Evolutionary conservation across 2,797 vertebrate species (phyloP), one percentile per base, ranked within the genome.

Genomic region (Rhinatrema bivittatum): DNA sequence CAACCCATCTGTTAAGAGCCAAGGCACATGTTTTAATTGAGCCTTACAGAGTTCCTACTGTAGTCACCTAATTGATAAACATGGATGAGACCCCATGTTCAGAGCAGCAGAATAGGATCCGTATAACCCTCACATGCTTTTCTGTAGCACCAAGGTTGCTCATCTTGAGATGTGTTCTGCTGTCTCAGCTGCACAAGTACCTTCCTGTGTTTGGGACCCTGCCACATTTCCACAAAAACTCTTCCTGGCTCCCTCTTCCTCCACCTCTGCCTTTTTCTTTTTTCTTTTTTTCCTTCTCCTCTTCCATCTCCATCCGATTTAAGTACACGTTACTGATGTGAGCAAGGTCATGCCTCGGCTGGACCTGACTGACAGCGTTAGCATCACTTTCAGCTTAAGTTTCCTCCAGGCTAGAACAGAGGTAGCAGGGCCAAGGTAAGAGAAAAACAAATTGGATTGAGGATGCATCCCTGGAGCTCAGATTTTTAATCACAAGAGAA

Each of bases 281-380:
- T 18, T 61, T 56, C 53, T 52, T 37, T 19, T 38, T 1, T 29
- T 48, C 40, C 56, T 56, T 41, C 52, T 50, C 39, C 59, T 46
- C 37, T 61, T n/a, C n/a, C n/a, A n/a, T n/a, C n/a, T n/a, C n/a
- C n/a, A n/a, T n/a, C n/a, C n/a, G n/a, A 66, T 60, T 45, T 36
- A 67, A 67, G 52, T 68, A 68, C 71, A 43, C 66, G 64, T 68
- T 74, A 46, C 60, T 63, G 60, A 49, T 70, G 68, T 65, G 72
- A 78, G 68, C 66, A 67, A 37, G 62, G 59, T 80, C 74, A 75
- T 73, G 73, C 71, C 73, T 78, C 70, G 56, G 70, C 72, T 74
- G 73, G 78, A 72, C 76, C 78, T 85, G 76, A 78, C 76, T 75
- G 75, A 78, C 71, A 74, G 26, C 7, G 62, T 79, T 81, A 77